Percentiles rank a stretch among this genome's conserved stretches.
phyloP scores from a whole-genome alignment of 2,113 vertebrate species.

The Phodopus roborovskii region DNA sequence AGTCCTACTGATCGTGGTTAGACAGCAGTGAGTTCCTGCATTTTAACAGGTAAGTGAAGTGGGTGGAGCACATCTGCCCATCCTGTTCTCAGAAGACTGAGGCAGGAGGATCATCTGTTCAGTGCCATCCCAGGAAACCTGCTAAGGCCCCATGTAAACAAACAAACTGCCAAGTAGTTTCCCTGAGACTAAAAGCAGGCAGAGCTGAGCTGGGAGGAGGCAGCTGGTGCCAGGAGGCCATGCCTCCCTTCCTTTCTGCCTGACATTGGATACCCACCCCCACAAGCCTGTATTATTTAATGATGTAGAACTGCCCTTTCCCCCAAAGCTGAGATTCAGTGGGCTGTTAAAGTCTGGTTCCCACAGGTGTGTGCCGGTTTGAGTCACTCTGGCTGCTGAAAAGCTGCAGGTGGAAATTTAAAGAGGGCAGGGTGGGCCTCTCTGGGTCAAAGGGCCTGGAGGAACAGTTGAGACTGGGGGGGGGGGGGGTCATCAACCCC shows the following conservation, averaged over 20 bases:
- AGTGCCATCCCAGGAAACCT: not conserved
- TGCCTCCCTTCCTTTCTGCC: conserved; percentile 41
- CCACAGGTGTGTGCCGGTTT: conserved; percentile 53
- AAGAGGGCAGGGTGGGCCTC: not conserved
- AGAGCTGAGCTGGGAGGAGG: accelerated
- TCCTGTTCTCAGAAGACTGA: not conserved
- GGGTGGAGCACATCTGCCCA: not conserved
- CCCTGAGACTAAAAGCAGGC: conserved; percentile 57
- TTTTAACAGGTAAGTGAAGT: conserved; percentile 48
- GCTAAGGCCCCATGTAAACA: not conserved
- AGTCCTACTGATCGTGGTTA: not conserved
- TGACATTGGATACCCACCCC: conserved; percentile 43
- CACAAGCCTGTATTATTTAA: conserved; percentile 69
- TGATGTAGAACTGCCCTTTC: conserved; percentile 70
- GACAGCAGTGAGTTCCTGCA: conserved; percentile 45
- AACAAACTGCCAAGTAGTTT: conserved; percentile 45
- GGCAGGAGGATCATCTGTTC: not conserved
- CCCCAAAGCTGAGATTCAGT: conserved; percentile 20
- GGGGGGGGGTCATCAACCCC: accelerated
- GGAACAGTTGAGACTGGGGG: not conserved
- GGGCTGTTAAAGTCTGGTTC: not conserved
- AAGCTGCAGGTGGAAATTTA: not conserved
- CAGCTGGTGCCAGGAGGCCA: not conserved
- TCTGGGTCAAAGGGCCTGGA: too few relatives aligned
- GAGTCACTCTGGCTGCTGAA: not conserved